These are phyloP conservation scores for Chanos chanos DNA, from an alignment of 2,797 vertebrate species.

Conservation along the genomic window DNA sequence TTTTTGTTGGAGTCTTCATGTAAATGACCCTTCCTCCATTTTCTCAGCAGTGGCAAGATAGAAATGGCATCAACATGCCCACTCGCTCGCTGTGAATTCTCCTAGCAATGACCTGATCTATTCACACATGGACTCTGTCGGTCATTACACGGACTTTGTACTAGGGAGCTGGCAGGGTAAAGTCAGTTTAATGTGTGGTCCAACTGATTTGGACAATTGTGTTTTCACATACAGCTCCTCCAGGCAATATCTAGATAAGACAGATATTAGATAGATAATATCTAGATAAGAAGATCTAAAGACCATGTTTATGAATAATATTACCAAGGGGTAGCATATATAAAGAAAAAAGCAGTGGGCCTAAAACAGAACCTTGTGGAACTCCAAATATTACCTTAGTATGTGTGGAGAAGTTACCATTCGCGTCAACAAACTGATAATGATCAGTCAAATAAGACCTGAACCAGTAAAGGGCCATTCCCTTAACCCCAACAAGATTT, in stretches of 20 bases:
- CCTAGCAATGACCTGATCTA: not conserved
- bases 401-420: not conserved
- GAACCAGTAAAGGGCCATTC: not conserved
- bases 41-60: too few relatives aligned
- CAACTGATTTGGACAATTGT: not conserved
- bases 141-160: not conserved
- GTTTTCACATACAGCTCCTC: not conserved
- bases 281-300: too few relatives aligned
- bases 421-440: not conserved
- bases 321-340: too few relatives aligned
- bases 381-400: not conserved
- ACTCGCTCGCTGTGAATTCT: too few relatives aligned
- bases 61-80: not conserved
- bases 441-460: not conserved
- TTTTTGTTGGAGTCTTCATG: too few relatives aligned
- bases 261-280: too few relatives aligned
- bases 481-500: not conserved
- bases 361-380: too few relatives aligned
- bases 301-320: too few relatives aligned
- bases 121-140: not conserved
- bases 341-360: too few relatives aligned
- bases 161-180: too few relatives aligned
- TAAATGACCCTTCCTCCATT: too few relatives aligned
- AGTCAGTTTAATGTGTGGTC: not conserved
- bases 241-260: not conserved